Evolutionary conservation across 2,888 invertebrate species (phyloP), one percentile per base, ranked within the genome.

Genomic region (Habroteleia sp.): DNA sequence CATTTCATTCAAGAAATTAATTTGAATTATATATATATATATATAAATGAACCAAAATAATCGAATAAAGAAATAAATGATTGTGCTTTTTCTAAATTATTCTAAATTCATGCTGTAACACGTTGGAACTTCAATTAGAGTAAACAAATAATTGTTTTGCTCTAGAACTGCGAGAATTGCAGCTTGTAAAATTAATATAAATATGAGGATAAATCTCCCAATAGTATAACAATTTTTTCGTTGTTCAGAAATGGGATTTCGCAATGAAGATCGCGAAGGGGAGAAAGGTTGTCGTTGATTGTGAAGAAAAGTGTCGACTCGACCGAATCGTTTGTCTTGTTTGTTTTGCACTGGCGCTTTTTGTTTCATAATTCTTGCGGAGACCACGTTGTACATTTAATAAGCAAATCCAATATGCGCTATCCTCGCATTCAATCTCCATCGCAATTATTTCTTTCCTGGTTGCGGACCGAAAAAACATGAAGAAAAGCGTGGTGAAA

Each of bases 371-470:
- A 62, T 74, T 35, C 56, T 60, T 63, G 37, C 56, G 39, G 39
- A 50, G 72, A 65, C 65, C 72, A 31, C 74, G 58, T 25, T 54
- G 74, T 58, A 63, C 63, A 46, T 74, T 74, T 74, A 69, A 74
- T 74, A 74, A 74, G 74, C 74, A 74, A 74, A 74, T 69, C 63
- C 74, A 74, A 74, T 74, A 69, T 69, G 56, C 74, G 68, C 68
- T 65, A 68, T 68, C 68, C 62, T 68, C 29, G 68, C 62, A 62
- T 62, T 60, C 66, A 74, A 52, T 74, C 69, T 62, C 58, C 68
- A 63, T 62, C 27, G 74, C 68, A 74, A 68, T 74, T 74, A 74
- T 74, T 74, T 74, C 56, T 56, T 68, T 58, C 50, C 65, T 27
- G 58, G 50, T 68, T 63, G 54, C 41, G 41, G 44, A 52, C 58